Percentiles rank a stretch among this genome's conserved stretches.
Evolutionary conservation across 2,113 vertebrate genomes (phyloP).

Genomic region (Esox niger): DNA sequence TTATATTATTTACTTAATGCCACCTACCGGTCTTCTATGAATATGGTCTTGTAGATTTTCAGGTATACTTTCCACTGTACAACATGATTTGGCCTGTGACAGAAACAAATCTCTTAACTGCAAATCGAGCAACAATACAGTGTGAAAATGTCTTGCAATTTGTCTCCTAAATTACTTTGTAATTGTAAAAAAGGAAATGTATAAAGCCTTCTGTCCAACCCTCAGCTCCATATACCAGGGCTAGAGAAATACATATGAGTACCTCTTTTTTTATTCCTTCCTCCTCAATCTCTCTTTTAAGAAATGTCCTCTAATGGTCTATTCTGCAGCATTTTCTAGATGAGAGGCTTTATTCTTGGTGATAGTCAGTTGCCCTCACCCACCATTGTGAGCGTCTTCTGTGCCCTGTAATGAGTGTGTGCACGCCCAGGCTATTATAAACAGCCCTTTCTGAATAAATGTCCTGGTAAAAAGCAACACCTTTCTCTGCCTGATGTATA

Average conservation of each 20-base stretch:
- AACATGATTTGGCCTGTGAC: neutral
- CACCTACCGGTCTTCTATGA: neutral
- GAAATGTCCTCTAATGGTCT: constrained; percentile 36
- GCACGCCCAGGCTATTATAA: constrained; percentile 65
- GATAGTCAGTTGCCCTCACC: constrained; percentile 58
- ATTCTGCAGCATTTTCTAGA: constrained; percentile 37
- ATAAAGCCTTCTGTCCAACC: neutral
- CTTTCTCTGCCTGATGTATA: constrained; percentile 63
- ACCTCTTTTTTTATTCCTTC: neutral
- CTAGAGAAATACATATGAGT: neutral
- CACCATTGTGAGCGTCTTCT: constrained; percentile 57
- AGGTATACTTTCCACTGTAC: neutral
- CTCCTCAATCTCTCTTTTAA: neutral
- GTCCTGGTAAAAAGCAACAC: constrained; percentile 73
- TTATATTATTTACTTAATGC: neutral
- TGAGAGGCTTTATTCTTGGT: constrained; percentile 54
- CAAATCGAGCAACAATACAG: neutral
- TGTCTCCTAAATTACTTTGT: too few relatives aligned
- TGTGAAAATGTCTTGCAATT: too few relatives aligned
- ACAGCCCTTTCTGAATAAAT: too few relatives aligned
- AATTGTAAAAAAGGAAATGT: too few relatives aligned
- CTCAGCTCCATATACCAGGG: neutral
- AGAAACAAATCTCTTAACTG: neutral
- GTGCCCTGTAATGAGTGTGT: constrained; percentile 64
- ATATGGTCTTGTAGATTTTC: neutral